Evolutionary conservation across 2,888 invertebrate species (phyloP).

Genomic region (Eledone cirrhosa): DNA sequence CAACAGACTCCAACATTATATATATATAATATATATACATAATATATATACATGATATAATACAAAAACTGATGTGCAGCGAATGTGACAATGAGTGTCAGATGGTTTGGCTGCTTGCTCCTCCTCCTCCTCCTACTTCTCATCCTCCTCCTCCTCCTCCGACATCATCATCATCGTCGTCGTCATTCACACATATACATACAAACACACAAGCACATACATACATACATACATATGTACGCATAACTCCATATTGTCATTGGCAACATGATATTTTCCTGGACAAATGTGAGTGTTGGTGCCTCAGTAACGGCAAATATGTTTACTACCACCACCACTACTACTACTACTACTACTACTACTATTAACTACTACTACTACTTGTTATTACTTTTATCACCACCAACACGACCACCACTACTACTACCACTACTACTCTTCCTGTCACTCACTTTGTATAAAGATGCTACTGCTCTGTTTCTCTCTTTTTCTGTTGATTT

Average conservation of each 20-base stretch:
- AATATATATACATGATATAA: neutral
- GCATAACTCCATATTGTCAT: constrained; percentile 7
- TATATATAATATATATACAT: neutral
- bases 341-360: neutral
- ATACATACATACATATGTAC: too few species aligned
- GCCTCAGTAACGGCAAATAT: constrained; percentile 10
- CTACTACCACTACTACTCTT: constrained; percentile 9
- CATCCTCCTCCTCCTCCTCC: constrained; percentile 4
- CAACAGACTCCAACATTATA: too few species aligned
- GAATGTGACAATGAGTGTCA: constrained; percentile 19
- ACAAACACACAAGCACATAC: too few species aligned
- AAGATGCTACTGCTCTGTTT: too few species aligned
- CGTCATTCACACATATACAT: neutral
- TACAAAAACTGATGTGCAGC: neutral
- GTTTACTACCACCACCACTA: constrained; percentile 1
- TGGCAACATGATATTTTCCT: constrained; percentile 14
- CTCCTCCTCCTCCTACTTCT: constrained; percentile 23
- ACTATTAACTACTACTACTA: neutral
- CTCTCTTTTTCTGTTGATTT: too few species aligned
- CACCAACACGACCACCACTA: neutral
- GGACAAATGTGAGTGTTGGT: constrained; percentile 25
- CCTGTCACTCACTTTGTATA: neutral
- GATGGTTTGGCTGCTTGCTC: constrained; percentile 10
- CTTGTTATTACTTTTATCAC: neutral
- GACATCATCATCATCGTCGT: constrained; percentile 7